Conservation (phyloP, 2,888 invertebrate species). For the Congeria kusceri region DNA sequence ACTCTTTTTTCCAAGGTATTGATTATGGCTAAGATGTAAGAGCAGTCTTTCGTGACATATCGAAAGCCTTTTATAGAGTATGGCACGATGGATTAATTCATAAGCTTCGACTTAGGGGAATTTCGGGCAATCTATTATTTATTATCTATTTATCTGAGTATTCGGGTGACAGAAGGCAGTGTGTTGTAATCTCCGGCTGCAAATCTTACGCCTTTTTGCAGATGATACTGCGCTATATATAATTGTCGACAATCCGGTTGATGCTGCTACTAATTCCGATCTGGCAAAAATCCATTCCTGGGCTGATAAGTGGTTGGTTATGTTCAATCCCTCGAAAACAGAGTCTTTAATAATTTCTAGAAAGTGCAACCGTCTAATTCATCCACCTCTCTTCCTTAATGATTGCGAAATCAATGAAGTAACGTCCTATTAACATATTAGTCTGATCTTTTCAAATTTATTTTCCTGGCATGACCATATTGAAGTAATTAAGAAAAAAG, state of each 20-base stretch:
- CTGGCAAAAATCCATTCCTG: constrained; percentile 4
- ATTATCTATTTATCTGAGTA: not conserved
- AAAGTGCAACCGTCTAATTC: constrained; percentile 2
- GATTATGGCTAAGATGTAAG: too few relatives aligned
- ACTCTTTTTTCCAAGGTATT: too few relatives aligned
- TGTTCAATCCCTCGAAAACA: too few relatives aligned
- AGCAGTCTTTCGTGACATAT: too few relatives aligned
- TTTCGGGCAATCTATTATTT: not conserved
- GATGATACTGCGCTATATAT: constrained; percentile 14
- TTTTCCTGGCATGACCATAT: too few relatives aligned
- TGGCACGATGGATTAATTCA: constrained; percentile 1
- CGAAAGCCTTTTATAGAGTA: too few relatives aligned
- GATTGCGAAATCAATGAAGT: constrained; percentile 6
- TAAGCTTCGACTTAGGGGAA: not conserved
- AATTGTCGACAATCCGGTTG: constrained; percentile 17
- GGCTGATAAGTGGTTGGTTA: constrained; percentile 14
- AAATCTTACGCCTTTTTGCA: constrained; percentile 14
- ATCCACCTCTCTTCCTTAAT: constrained; percentile 11
- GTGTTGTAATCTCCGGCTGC: constrained; percentile 1
- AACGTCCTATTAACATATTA: constrained; percentile 21
- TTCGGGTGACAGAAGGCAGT: not conserved
- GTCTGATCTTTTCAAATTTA: constrained; percentile 25
- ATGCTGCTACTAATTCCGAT: constrained; percentile 6
- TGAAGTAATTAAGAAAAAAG: too few relatives aligned
- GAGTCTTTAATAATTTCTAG: too few relatives aligned